Evolutionary conservation across 2,113 vertebrate species (phyloP).

Genomic region (Leucoraja erinaceus): DNA sequence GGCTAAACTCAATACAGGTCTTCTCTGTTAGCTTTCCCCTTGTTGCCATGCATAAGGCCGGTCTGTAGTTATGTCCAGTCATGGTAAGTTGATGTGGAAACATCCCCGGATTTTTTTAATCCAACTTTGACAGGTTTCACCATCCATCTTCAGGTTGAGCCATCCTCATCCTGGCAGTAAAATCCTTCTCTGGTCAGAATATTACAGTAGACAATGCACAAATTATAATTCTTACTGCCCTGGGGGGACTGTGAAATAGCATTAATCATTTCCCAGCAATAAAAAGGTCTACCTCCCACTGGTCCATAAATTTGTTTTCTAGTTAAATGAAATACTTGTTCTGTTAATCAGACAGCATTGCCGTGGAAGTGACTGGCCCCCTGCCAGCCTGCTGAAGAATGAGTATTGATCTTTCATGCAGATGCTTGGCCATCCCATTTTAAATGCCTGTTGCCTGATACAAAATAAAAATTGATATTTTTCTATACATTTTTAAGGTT

Average conservation of each 20-base stretch:
- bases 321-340: background rate
- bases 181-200: background rate
- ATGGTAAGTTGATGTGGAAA: background rate
- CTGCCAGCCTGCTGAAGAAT: background rate
- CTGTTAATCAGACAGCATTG: background rate
- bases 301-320: background rate
- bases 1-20: background rate
- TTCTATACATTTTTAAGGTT: background rate
- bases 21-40: background rate
- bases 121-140: background rate
- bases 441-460: background rate
- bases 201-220: background rate
- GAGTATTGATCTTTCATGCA: conserved; percentile 16
- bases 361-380: background rate
- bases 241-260: too few relatives aligned
- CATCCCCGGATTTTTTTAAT: background rate
- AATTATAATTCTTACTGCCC: background rate
- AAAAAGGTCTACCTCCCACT: background rate
- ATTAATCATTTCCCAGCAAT: background rate
- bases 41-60: background rate
- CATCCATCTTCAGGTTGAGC: background rate
- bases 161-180: background rate
- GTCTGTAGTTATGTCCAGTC: background rate
- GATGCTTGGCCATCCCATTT: background rate
- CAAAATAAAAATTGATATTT: background rate